Conservation (phyloP, 2,113 vertebrate genomes). For the Sinosuthora webbiana region DNA sequence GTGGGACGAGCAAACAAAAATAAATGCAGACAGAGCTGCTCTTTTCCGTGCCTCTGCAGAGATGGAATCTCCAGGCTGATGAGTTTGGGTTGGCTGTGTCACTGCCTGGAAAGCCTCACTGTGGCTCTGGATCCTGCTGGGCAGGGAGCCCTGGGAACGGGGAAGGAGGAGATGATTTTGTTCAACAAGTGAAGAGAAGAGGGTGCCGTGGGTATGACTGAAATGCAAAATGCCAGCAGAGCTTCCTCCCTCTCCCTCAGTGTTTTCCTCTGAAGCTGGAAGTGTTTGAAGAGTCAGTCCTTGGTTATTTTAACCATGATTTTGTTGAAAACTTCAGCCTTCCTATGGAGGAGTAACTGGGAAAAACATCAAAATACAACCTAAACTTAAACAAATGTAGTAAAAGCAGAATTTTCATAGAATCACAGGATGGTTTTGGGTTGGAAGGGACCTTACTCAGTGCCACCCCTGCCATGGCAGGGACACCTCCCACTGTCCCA, state of each 20-base stretch:
- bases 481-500: neutral
- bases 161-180: neutral
- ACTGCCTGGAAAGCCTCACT: neutral
- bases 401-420: neutral
- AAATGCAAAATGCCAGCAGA: neutral
- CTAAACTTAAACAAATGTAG: neutral
- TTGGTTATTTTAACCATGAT: neutral
- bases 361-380: neutral
- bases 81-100: neutral
- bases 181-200: neutral
- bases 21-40: neutral
- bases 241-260: neutral
- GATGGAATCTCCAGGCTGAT: neutral
- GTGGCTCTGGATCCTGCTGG: neutral
- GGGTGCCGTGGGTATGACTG: neutral
- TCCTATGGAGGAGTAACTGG: neutral
- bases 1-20: neutral
- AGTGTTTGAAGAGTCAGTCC: neutral
- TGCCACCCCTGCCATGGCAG: neutral
- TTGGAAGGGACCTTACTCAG: no score
- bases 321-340: neutral
- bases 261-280: neutral
- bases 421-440: rapidly evolving
- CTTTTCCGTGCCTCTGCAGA: neutral
- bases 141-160: neutral